Percentiles rank a stretch among this genome's conserved stretches.
Evolutionary conservation across 1,140 invertebrate genomes (phyloP).

Genomic region (Monochamus saltuarius): DNA sequence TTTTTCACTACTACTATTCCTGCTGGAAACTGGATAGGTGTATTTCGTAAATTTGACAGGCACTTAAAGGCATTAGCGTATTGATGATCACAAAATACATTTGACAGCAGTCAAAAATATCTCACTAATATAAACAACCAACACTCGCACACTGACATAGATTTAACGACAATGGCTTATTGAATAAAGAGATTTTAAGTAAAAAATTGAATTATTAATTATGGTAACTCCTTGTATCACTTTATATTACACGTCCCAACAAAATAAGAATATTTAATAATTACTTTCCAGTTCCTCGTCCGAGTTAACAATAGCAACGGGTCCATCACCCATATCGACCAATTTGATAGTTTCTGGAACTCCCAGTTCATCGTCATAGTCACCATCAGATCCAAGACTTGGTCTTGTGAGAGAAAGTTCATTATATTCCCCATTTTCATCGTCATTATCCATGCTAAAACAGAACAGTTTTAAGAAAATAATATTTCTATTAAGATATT

Average conservation of each 20-base stretch:
- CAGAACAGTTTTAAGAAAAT: too few species aligned
- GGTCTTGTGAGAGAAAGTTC: slow-evolving; percentile 22
- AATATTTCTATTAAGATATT: too few species aligned
- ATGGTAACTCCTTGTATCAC: too few species aligned
- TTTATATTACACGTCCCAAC: too few species aligned
- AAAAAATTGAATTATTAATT: too few species aligned
- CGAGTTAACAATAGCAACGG: slow-evolving; percentile 52
- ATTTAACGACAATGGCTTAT: neutral
- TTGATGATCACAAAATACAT: too few species aligned
- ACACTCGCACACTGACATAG: neutral
- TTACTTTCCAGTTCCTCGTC: slow-evolving; percentile 42
- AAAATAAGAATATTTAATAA: slow-evolving; percentile 24
- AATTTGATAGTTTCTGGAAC: slow-evolving; percentile 62
- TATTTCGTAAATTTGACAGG: too few species aligned
- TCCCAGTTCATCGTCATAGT: slow-evolving; percentile 63
- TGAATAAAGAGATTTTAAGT: too few species aligned
- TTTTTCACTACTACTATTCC: too few species aligned
- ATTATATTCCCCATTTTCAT: slow-evolving; percentile 14
- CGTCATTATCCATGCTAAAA: neutral
- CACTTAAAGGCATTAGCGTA: neutral
- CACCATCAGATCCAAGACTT: slow-evolving; percentile 54
- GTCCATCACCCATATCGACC: slow-evolving; percentile 56
- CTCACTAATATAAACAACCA: too few species aligned
- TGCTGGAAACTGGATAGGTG: too few species aligned
- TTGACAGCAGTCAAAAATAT: neutral